Evolutionary conservation across 2,888 invertebrate genomes (phyloP).

Genomic region (Coleophora flavipennella): DNA sequence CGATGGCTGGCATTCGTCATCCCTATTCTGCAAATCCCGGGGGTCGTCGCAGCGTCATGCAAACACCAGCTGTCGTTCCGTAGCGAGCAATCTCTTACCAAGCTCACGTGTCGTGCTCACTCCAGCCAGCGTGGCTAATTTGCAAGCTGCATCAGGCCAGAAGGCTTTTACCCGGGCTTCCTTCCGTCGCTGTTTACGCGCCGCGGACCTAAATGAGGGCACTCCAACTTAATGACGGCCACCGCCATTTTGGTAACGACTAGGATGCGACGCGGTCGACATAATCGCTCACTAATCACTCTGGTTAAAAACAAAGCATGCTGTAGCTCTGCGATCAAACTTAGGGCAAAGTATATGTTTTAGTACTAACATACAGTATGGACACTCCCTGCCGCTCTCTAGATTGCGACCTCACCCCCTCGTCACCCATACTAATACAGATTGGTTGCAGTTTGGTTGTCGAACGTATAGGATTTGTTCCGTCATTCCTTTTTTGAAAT

Average conservation of each 20-base stretch:
- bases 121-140: constrained; percentile 56
- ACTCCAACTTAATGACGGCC: constrained; percentile 60
- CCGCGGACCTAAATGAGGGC: constrained; percentile 54
- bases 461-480: too few relatives aligned
- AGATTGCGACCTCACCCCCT: too few relatives aligned
- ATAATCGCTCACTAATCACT: constrained; percentile 10
- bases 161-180: constrained; percentile 57
- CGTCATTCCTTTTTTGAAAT: too few relatives aligned
- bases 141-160: constrained; percentile 46
- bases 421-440: too few relatives aligned
- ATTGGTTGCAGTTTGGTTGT: too few relatives aligned
- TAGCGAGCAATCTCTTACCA: constrained; percentile 52
- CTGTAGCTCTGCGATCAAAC: constrained; percentile 5
- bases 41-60: constrained; percentile 19
- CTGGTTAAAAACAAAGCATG: constrained; percentile 11
- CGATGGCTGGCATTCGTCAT: too few relatives aligned
- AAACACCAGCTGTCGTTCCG: constrained; percentile 31
- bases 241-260: constrained; percentile 50
- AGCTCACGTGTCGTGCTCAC: constrained; percentile 39
- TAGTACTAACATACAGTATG: too few relatives aligned
- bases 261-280: constrained; percentile 21
- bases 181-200: constrained; percentile 56
- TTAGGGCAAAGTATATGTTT: constrained; percentile 1
- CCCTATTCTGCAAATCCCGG: constrained; percentile 8
- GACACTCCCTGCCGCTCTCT: too few relatives aligned